A percentile compares a stretch with the other conserved stretches of the same genome.
Conservation (phyloP, 2,888 invertebrate species). For the Podabrus alpinus region DNA sequence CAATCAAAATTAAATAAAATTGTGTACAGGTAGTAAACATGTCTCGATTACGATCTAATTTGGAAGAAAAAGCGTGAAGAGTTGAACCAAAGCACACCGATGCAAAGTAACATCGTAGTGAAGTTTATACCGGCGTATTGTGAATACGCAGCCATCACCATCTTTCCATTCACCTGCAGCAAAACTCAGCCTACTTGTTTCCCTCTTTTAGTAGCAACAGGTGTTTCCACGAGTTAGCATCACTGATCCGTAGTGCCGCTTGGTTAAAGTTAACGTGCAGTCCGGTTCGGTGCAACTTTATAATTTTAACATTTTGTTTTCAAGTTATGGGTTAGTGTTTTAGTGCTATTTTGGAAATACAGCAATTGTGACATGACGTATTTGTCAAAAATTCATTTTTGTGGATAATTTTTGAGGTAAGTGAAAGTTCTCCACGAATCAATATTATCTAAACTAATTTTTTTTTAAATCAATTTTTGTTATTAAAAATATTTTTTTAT, state of each 20-base stretch:
- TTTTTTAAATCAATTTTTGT: background rate
- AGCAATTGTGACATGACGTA: background rate
- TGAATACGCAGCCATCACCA: slow-evolving; percentile 7
- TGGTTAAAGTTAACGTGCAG: background rate
- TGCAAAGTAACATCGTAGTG: background rate
- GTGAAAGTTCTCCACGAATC: background rate
- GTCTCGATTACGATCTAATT: background rate
- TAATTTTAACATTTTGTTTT: background rate
- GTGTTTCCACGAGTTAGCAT: slow-evolving; percentile 35
- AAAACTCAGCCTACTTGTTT: slow-evolving; percentile 38
- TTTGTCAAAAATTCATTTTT: background rate
- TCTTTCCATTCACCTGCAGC: slow-evolving; percentile 39
- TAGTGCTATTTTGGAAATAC: background rate
- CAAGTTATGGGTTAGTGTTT: slow-evolving; percentile 2
- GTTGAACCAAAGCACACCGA: background rate
- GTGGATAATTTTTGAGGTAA: slow-evolving; percentile 5
- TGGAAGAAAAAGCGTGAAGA: background rate
- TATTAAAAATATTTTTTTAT: background rate
- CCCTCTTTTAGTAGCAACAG: slow-evolving; percentile 40
- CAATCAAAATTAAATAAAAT: background rate
- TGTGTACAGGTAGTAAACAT: background rate
- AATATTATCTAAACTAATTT: background rate
- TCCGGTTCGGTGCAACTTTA: background rate
- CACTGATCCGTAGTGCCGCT: slow-evolving; percentile 22
- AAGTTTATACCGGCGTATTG: background rate